Percentiles rank a stretch among this genome's conserved stretches.
Conservation (phyloP, 2,113 vertebrate genomes). For the Chlorodrepanis virens region DNA sequence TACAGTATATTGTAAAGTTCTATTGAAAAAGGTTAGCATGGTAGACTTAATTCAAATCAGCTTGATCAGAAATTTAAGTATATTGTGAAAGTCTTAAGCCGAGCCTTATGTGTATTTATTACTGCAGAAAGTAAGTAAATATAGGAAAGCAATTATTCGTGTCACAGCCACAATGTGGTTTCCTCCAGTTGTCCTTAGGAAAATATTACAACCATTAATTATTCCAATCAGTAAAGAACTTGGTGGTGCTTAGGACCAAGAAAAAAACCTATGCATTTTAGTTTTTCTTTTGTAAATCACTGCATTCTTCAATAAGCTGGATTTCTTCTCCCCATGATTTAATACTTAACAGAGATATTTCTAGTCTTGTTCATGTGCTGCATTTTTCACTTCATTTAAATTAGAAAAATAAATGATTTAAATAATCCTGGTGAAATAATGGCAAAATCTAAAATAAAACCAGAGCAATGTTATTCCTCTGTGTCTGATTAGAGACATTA, state of each 20-base stretch:
- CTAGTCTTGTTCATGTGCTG: not conserved
- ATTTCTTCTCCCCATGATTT: not conserved
- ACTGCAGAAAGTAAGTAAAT: slow-evolving; percentile 30
- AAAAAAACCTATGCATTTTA: not conserved
- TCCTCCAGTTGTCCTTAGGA: not conserved
- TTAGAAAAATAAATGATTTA: not conserved
- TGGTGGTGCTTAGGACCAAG: not conserved
- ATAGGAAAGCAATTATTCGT: not conserved
- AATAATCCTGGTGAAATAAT: not conserved
- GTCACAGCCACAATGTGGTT: not conserved
- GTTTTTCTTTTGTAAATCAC: not conserved
- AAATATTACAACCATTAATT: slow-evolving; percentile 7
- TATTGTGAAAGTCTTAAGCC: slow-evolving; percentile 33
- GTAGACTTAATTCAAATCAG: slow-evolving; percentile 46
- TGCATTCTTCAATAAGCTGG: not conserved
- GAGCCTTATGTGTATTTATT: not conserved
- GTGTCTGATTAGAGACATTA: not conserved
- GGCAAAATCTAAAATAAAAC: not conserved
- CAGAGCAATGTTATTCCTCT: not conserved
- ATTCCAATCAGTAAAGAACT: not conserved
- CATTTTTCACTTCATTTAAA: not conserved
- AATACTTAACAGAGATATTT: not conserved
- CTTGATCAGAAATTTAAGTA: slow-evolving; percentile 43
- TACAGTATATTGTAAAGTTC: slow-evolving; percentile 50
- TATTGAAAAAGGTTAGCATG: slow-evolving; percentile 33